phyloP scores from a whole-genome alignment of 2,797 vertebrate species.

The Rhincodon typus region DNA sequence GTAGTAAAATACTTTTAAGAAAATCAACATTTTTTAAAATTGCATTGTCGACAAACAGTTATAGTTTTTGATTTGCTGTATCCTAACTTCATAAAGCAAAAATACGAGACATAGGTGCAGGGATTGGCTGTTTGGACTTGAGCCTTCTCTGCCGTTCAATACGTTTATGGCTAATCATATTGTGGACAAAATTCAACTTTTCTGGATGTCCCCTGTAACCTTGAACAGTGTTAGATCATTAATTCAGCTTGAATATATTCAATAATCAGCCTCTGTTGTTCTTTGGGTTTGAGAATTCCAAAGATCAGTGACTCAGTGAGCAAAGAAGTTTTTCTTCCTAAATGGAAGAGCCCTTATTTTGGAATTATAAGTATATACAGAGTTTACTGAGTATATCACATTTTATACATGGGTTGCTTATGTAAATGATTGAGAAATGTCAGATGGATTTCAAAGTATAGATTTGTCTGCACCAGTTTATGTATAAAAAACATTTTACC shows the following conservation, averaged over 20 bases:
- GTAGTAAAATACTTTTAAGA: not conserved
- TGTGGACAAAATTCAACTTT: not conserved
- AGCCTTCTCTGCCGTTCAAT: not conserved
- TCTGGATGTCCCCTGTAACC: not conserved
- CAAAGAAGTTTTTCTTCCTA: not conserved
- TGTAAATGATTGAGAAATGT: not conserved
- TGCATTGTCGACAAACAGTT: not conserved
- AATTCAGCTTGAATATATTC: no score
- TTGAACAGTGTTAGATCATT: not conserved
- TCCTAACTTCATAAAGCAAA: not conserved
- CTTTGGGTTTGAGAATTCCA: not conserved
- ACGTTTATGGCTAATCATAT: not conserved
- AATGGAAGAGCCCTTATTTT: not conserved
- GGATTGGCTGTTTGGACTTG: not conserved
- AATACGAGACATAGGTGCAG: not conserved
- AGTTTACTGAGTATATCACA: not conserved
- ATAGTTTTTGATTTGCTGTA: not conserved
- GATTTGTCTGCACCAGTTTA: no score
- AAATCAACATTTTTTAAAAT: conserved; percentile 6
- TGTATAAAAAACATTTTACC: no score
- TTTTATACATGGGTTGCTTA: not conserved
- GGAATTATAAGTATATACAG: not conserved
- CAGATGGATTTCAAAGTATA: not conserved
- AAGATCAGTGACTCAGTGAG: not conserved
- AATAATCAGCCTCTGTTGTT: not conserved